These are phyloP conservation scores for Melanogrammus aeglefinus DNA, from an alignment of 2,797 vertebrate species.

Conservation along the genomic window DNA sequence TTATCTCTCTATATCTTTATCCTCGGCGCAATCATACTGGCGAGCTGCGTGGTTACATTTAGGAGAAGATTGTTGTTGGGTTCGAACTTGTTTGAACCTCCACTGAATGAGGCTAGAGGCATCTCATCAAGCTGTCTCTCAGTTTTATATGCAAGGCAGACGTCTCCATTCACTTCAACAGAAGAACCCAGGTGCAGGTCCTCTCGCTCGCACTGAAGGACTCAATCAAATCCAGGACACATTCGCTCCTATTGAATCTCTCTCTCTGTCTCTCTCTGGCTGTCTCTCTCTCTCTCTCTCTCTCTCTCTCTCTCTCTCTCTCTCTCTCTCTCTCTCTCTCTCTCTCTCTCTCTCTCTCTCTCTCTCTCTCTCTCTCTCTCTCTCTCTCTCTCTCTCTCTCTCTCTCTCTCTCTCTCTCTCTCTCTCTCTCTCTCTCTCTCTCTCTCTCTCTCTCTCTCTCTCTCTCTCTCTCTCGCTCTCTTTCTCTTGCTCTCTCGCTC, in stretches of 20 bases:
- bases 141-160: slow-evolving; percentile 61
- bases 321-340: not conserved
- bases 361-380: not conserved
- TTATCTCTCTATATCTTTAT: not conserved
- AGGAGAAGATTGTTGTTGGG: not conserved
- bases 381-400: not conserved
- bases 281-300: not conserved
- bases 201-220: slow-evolving; percentile 50
- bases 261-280: not conserved
- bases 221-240: slow-evolving; percentile 64
- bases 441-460: not conserved
- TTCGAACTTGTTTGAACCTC: not conserved
- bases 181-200: slow-evolving; percentile 64
- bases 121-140: slow-evolving; percentile 37
- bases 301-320: not conserved
- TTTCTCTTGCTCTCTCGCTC: not conserved
- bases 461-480: slow-evolving; percentile 3
- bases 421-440: not conserved
- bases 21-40: not conserved
- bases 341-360: not conserved
- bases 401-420: not conserved
- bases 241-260: slow-evolving; percentile 29
- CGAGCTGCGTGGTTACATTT: not conserved
- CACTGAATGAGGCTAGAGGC: slow-evolving; percentile 38
- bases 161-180: slow-evolving; percentile 59